phyloP scores from a whole-genome alignment of 2,888 invertebrate genomes.

The Lepidonotus clava region DNA sequence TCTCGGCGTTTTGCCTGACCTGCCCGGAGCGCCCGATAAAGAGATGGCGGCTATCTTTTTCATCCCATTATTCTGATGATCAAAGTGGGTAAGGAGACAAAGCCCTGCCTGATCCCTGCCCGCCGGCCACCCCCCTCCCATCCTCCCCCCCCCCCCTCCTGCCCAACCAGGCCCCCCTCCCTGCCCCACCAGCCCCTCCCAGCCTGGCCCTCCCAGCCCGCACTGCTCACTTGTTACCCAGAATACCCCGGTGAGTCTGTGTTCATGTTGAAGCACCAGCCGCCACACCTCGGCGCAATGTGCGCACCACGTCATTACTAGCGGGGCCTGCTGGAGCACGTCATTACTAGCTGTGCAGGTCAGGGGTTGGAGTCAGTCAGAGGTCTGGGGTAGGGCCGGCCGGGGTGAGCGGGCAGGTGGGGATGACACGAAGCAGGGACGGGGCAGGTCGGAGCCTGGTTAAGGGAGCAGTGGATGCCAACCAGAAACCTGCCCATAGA shows the following conservation, averaged over 20 bases:
- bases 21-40: constrained; percentile 29
- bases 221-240: constrained; percentile 26
- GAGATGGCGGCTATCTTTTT: constrained; percentile 25
- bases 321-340: constrained; percentile 25
- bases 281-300: not conserved
- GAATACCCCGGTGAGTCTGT: not conserved
- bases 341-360: constrained; percentile 13
- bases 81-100: constrained; percentile 21
- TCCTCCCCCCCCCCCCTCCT: not conserved
- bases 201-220: not conserved
- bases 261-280: too few species aligned
- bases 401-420: constrained; percentile 12
- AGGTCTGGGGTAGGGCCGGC: not conserved
- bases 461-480: not conserved
- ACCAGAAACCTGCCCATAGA: too few species aligned
- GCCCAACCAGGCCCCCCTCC: not conserved
- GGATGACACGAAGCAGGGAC: constrained; percentile 17
- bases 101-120: not conserved
- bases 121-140: not conserved
- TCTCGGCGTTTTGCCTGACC: not conserved
- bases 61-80: constrained; percentile 39
- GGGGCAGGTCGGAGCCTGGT: not conserved
- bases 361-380: not conserved
- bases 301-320: not conserved
- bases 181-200: not conserved